phyloP scores from a whole-genome alignment of 1,140 invertebrate genomes.

The Branchinecta lynchi region DNA sequence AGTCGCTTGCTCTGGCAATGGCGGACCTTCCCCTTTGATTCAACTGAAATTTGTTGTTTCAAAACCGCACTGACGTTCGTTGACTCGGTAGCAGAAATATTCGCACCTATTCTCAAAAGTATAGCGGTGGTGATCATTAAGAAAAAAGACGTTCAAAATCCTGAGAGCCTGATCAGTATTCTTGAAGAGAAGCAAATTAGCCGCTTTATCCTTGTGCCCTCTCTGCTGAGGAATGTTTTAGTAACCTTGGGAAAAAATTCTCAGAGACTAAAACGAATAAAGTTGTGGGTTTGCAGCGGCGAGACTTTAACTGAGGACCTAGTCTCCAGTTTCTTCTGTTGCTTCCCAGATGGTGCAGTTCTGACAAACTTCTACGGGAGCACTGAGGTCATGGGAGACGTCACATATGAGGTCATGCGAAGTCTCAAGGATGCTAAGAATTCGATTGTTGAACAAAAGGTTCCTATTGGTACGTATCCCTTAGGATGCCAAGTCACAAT shows the following conservation, averaged over 20 bases:
- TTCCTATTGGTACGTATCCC: conserved; percentile 53
- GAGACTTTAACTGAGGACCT: conserved; percentile 50
- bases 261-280: conserved; percentile 37
- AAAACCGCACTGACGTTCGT: conserved; percentile 78
- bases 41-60: conserved; percentile 55
- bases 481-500: conserved; percentile 20
- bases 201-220: conserved; percentile 61
- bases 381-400: conserved; percentile 70
- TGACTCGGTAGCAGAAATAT: conserved; percentile 69
- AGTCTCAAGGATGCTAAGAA: conserved; percentile 39
- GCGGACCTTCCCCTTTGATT: conserved; percentile 49
- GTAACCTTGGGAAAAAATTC: conserved; percentile 41
- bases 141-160: conserved; percentile 51
- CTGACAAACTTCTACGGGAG: conserved; percentile 77
- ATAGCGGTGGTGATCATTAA: conserved; percentile 49
- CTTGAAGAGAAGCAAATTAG: conserved; percentile 54
- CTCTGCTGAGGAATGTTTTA: conserved; percentile 54
- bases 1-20: conserved; percentile 74
- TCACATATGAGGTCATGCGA: conserved; percentile 45
- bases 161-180: conserved; percentile 46
- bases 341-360: conserved; percentile 41
- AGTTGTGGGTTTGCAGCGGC: conserved; percentile 65
- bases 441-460: conserved; percentile 38
- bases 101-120: conserved; percentile 56
- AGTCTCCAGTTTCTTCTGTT: conserved; percentile 51